phyloP scores from a whole-genome alignment of 2,797 vertebrate species.

The Cryptoblepharus egeriae region DNA sequence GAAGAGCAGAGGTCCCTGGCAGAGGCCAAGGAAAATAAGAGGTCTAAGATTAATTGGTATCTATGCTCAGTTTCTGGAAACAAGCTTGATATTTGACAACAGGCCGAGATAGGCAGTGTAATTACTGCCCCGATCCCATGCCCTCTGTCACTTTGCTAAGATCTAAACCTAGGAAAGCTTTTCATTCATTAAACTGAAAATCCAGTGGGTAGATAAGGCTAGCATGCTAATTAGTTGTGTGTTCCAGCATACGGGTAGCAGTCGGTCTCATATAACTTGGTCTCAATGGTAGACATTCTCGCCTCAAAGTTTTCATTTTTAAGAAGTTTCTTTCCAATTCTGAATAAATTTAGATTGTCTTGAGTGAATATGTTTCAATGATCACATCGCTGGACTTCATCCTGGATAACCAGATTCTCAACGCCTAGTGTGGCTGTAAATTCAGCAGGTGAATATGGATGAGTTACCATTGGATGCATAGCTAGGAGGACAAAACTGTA shows the following conservation, averaged over 20 bases:
- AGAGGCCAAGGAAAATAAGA: conserved; percentile 16
- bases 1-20: background rate
- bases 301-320: background rate
- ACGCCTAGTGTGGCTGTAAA: background rate
- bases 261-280: background rate
- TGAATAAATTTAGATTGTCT: background rate
- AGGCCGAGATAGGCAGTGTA: conserved; percentile 10
- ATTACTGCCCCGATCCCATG: conserved; percentile 11
- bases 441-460: background rate
- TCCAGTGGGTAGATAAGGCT: conserved; percentile 1
- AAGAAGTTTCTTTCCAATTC: background rate
- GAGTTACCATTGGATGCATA: background rate
- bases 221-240: conserved; percentile 17
- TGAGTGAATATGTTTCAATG: background rate
- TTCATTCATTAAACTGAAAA: conserved; percentile 21
- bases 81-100: conserved; percentile 27
- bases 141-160: conserved; percentile 19
- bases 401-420: background rate
- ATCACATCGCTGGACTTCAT: background rate
- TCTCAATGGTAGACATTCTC: background rate
- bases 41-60: conserved; percentile 40
- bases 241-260: background rate
- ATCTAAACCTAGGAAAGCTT: conserved; percentile 21
- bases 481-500: too few relatives aligned
- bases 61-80: conserved; percentile 24